Evolutionary conservation across 2,113 vertebrate genomes (phyloP).

Genomic region (Psephotus haematonotus): DNA sequence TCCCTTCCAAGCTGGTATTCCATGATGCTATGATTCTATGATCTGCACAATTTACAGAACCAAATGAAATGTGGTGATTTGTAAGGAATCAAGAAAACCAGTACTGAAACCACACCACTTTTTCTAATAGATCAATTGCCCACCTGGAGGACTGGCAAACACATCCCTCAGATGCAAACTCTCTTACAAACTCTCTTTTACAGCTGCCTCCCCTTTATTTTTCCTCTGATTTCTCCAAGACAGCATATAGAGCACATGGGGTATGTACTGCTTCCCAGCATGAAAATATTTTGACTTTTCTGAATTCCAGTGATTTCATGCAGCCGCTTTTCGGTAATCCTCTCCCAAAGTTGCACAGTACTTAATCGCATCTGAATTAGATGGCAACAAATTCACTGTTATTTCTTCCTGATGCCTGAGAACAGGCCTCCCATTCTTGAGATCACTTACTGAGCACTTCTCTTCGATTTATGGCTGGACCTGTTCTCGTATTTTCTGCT

Average conservation of each 20-base stretch:
- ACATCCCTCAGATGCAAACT: background rate
- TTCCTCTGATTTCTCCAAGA: background rate
- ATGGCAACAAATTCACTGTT: background rate
- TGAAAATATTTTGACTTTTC: background rate
- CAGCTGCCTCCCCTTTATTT: background rate
- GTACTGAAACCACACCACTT: background rate
- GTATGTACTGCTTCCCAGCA: background rate
- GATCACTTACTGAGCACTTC: background rate
- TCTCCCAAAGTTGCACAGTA: background rate
- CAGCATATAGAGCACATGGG: fast-evolving
- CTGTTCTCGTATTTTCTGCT: background rate
- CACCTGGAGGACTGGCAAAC: background rate
- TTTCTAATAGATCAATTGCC: background rate
- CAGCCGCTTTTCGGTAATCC: background rate
- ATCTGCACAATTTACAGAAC: background rate
- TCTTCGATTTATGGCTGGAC: background rate
- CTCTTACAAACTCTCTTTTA: background rate
- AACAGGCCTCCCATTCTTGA: background rate
- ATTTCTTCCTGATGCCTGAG: background rate
- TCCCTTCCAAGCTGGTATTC: background rate
- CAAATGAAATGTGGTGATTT: background rate
- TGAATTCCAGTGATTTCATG: background rate
- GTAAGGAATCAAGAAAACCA: background rate
- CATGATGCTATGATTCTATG: background rate
- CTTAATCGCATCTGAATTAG: fast-evolving